Evolutionary conservation across 1,140 invertebrate species (phyloP).

Genomic region (Homarus americanus): DNA sequence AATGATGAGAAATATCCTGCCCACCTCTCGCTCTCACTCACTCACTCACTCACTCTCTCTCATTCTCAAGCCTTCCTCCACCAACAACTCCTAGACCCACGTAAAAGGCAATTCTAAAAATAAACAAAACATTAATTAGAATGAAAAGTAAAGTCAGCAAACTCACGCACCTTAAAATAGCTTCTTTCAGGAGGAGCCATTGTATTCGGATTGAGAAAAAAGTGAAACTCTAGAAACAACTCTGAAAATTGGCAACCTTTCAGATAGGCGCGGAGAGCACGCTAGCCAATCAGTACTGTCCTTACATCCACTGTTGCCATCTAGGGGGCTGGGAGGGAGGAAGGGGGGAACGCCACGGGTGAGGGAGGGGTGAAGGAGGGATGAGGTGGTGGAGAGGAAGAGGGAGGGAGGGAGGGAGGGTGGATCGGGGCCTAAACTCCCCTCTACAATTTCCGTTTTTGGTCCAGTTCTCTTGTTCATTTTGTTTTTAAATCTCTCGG

Average conservation of each 20-base stretch:
- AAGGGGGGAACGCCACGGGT: neutral
- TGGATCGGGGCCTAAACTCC: conserved; percentile 46
- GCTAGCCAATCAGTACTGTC: conserved; percentile 69
- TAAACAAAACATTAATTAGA: neutral
- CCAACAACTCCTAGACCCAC: no score
- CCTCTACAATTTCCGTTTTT: conserved; percentile 71
- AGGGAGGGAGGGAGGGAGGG: neutral
- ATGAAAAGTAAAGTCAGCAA: conserved; percentile 17
- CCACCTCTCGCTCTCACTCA: neutral
- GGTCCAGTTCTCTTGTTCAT: conserved; percentile 66
- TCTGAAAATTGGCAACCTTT: conserved; percentile 48
- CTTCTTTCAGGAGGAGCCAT: conserved; percentile 35
- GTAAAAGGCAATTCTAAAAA: no score
- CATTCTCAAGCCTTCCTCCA: no score
- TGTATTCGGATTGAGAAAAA: neutral
- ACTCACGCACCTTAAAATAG: conserved; percentile 38
- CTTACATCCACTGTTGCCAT: conserved; percentile 69
- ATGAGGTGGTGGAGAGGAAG: neutral
- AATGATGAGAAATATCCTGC: conserved; percentile 9
- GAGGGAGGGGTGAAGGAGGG: neutral
- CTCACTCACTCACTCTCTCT: neutral
- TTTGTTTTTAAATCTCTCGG: conserved; percentile 66
- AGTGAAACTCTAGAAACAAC: conserved; percentile 50
- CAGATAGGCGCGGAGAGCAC: conserved; percentile 67
- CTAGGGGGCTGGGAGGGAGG: conserved; percentile 13